Evolutionary conservation across 2,797 vertebrate genomes (phyloP).

Genomic region (Epinephelus coioides): DNA sequence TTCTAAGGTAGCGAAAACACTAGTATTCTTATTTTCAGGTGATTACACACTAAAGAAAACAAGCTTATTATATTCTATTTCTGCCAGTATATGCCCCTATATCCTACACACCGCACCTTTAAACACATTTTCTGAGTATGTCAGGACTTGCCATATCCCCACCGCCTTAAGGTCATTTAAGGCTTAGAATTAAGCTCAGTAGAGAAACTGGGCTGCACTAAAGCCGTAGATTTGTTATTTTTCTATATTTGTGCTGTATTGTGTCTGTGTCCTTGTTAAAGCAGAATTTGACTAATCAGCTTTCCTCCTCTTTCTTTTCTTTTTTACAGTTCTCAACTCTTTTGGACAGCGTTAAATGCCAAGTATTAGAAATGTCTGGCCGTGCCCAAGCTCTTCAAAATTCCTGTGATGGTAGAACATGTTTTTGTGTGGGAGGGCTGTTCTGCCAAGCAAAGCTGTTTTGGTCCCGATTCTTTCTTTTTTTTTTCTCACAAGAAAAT

Average conservation of each 20-base stretch:
- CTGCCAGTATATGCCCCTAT: no score
- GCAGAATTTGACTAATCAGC: conserved; percentile 71
- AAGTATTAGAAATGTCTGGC: conserved; percentile 81
- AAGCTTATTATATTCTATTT: no score
- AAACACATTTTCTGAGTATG: neutral
- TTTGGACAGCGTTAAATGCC: conserved; percentile 80
- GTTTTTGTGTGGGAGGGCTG: conserved; percentile 88
- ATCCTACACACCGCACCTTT: no score
- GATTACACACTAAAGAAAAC: no score
- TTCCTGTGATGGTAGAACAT: conserved; percentile 86
- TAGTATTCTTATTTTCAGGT: no score
- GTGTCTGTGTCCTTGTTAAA: conserved; percentile 42
- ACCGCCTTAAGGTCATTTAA: neutral
- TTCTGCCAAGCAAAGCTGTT: conserved; percentile 88
- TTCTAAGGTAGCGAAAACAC: no score
- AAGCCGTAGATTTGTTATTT: conserved; percentile 16
- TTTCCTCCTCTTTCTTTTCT: conserved; percentile 57
- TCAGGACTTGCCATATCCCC: neutral
- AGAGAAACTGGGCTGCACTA: neutral
- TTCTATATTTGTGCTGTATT: conserved; percentile 39
- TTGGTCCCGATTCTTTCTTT: conserved; percentile 77
- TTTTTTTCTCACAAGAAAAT: conserved; percentile 72
- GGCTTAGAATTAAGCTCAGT: neutral
- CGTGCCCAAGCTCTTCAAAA: conserved; percentile 82
- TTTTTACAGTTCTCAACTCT: conserved; percentile 65